phyloP scores from a whole-genome alignment of 1,140 invertebrate species.

The Ephestia elutella region DNA sequence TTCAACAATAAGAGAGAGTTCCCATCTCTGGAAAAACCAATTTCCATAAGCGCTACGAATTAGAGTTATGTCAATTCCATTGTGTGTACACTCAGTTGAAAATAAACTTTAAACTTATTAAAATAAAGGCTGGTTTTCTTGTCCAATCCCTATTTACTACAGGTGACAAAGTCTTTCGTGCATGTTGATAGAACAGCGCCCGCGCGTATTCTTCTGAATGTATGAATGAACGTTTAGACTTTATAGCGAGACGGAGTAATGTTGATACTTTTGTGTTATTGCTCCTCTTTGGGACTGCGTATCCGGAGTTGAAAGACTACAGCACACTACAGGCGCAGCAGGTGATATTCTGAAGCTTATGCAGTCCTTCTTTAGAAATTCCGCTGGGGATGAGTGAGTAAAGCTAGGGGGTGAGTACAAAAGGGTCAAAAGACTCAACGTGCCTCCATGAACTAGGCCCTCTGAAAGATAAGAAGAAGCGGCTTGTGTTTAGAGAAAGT shows the following conservation, averaged over 20 bases:
- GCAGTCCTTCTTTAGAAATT: no score
- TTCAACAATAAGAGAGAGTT: neutral
- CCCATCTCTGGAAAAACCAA: constrained; percentile 10
- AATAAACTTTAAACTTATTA: neutral
- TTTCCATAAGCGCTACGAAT: constrained; percentile 6
- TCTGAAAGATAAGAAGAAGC: no score
- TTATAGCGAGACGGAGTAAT: constrained; percentile 14
- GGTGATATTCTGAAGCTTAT: no score
- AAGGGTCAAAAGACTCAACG: no score
- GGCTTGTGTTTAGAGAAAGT: no score
- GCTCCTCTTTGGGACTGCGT: no score
- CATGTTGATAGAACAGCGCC: constrained; percentile 15
- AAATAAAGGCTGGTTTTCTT: neutral
- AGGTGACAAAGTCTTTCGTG: neutral
- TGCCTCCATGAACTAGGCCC: no score
- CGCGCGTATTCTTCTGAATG: constrained; percentile 26
- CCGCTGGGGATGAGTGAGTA: no score
- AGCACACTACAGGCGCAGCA: no score
- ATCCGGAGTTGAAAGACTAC: no score
- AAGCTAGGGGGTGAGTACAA: no score
- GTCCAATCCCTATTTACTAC: neutral
- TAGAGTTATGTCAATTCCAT: constrained; percentile 2
- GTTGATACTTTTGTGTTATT: constrained; percentile 32
- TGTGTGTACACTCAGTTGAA: neutral
- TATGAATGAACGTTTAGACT: constrained; percentile 45